Conservation (phyloP, 2,797 vertebrate genomes). For the Pachyuromys duprasi region DNA sequence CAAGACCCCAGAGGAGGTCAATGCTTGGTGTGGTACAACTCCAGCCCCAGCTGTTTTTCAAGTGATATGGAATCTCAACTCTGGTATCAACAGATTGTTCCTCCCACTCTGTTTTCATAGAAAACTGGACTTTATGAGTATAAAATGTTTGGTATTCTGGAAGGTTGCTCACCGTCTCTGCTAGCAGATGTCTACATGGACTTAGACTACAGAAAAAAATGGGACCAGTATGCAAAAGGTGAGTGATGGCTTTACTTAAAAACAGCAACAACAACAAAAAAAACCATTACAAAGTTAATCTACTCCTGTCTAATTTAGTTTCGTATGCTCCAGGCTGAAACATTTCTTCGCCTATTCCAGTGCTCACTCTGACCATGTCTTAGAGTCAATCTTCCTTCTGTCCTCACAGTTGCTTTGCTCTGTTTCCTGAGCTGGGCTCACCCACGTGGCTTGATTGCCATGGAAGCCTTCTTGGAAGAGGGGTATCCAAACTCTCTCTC, state of each 20-base stretch:
- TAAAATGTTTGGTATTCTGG: constrained; percentile 91
- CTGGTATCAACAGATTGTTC: neutral
- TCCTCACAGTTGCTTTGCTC: neutral
- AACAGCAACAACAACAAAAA: too few relatives aligned
- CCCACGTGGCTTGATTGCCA: neutral
- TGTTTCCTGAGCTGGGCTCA: neutral
- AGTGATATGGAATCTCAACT: neutral
- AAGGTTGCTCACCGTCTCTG: constrained; percentile 87
- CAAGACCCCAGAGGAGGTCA: neutral
- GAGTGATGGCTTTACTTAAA: constrained; percentile 59
- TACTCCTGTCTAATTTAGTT: neutral
- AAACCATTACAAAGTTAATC: neutral
- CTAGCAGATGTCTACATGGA: constrained; percentile 96
- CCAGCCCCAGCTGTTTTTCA: neutral
- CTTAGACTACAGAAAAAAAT: constrained; percentile 92
- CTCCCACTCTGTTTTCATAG: constrained; percentile 86
- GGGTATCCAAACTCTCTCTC: neutral
- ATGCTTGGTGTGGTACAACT: neutral
- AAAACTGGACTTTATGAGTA: constrained; percentile 94
- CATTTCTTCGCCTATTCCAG: neutral
- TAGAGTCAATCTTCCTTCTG: neutral
- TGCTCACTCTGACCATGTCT: neutral
- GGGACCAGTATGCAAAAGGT: constrained; percentile 96
- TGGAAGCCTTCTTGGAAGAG: constrained; percentile 5
- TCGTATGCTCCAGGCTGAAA: neutral